Conservation (phyloP, 2,797 vertebrate genomes). For the Antennarius maculatus region DNA sequence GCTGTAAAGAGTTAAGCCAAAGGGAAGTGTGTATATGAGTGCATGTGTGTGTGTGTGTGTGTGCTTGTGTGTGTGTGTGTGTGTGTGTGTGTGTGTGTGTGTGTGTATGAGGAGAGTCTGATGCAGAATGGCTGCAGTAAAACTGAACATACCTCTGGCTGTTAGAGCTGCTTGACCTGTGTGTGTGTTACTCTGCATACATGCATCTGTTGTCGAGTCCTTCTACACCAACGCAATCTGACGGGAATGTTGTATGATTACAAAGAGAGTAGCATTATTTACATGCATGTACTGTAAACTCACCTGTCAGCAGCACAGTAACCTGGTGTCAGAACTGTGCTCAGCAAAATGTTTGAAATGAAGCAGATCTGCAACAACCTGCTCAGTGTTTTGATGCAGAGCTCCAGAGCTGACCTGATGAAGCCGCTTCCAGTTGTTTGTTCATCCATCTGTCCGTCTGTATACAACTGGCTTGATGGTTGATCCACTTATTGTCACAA, state of each 20-base stretch:
- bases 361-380: too few relatives aligned
- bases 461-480: conserved; percentile 14
- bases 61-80: conserved; percentile 6
- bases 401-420: too few relatives aligned
- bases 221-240: neutral
- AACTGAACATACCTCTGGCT: conserved; percentile 58
- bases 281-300: too few relatives aligned
- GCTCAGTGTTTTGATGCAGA: too few relatives aligned
- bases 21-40: conserved; percentile 30
- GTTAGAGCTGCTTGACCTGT: conserved; percentile 58
- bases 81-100: conserved; percentile 25
- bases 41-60: conserved; percentile 23
- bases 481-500: too few relatives aligned
- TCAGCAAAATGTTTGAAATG: too few relatives aligned
- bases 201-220: conserved; percentile 26
- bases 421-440: too few relatives aligned
- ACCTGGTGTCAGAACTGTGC: too few relatives aligned
- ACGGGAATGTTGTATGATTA: too few relatives aligned
- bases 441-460: neutral
- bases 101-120: conserved; percentile 23
- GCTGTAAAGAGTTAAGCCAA: conserved; percentile 62
- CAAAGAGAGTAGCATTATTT: too few relatives aligned
- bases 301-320: too few relatives aligned
- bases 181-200: conserved; percentile 20
- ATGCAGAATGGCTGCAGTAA: conserved; percentile 50